phyloP scores from a whole-genome alignment of 2,888 invertebrate genomes.

The Omphaloscelis lunosa region DNA sequence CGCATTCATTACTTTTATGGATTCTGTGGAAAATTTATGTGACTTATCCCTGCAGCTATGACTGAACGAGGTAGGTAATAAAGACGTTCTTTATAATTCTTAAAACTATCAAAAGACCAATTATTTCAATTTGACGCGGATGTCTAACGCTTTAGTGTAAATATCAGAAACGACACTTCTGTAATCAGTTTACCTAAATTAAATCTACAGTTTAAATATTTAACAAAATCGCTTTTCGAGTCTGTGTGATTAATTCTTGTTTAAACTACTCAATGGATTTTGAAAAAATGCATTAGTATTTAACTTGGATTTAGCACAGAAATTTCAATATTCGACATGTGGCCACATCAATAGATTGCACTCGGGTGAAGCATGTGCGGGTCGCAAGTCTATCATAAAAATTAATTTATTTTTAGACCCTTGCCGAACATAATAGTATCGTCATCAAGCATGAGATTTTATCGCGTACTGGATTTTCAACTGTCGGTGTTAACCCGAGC shows the following conservation, averaged over 20 bases:
- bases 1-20: constrained; percentile 49
- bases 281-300: neutral
- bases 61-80: constrained; percentile 3
- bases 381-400: neutral
- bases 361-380: neutral
- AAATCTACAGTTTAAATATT: neutral
- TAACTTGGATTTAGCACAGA: neutral
- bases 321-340: neutral
- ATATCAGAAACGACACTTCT: neutral
- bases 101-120: neutral
- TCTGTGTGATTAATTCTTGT: neutral
- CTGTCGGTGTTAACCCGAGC: no score
- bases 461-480: no score
- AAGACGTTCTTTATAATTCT: neutral
- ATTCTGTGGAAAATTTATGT: constrained; percentile 21
- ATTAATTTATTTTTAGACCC: neutral
- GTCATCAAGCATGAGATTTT: no score
- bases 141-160: neutral
- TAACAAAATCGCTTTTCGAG: neutral
- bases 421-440: neutral
- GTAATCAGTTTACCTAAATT: neutral
- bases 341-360: neutral
- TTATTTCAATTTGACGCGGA: neutral
- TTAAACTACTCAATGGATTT: neutral
- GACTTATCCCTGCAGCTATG: constrained; percentile 17